Conservation (phyloP, 2,888 invertebrate species). For the Allygus modestus region DNA sequence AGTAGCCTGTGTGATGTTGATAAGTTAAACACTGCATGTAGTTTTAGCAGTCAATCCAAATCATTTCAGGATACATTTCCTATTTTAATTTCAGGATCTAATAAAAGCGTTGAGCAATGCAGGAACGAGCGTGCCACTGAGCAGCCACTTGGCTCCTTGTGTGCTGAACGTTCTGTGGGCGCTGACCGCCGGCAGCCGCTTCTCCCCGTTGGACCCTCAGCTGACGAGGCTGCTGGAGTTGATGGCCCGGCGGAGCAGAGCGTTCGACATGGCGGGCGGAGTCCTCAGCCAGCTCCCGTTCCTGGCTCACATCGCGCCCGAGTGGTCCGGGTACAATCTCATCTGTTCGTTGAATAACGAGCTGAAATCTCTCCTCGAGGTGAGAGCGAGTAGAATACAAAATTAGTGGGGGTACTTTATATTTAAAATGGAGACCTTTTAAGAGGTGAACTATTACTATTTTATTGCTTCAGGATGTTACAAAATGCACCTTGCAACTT, state of each 20-base stretch:
- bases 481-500: no score
- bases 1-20: no score
- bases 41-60: no score
- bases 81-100: conserved; percentile 62
- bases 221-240: conserved; percentile 75
- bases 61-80: no score
- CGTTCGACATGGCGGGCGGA: conserved; percentile 80
- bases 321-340: conserved; percentile 80
- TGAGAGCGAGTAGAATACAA: conserved; percentile 69
- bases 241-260: conserved; percentile 76
- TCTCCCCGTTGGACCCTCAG: conserved; percentile 75
- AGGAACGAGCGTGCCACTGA: conserved; percentile 51
- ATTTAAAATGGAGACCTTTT: neutral
- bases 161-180: conserved; percentile 83
- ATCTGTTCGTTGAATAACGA: conserved; percentile 78
- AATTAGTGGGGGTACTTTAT: no score
- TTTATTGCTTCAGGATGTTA: no score
- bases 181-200: conserved; percentile 76
- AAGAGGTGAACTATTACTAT: no score
- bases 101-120: conserved; percentile 40
- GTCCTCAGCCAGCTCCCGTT: conserved; percentile 80
- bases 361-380: conserved; percentile 77
- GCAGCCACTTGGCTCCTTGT: conserved; percentile 76
- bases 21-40: no score
- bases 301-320: conserved; percentile 80